Evolutionary conservation across 2,888 invertebrate species (phyloP), one percentile per base, ranked within the genome.

Genomic region (Apamea anceps): DNA sequence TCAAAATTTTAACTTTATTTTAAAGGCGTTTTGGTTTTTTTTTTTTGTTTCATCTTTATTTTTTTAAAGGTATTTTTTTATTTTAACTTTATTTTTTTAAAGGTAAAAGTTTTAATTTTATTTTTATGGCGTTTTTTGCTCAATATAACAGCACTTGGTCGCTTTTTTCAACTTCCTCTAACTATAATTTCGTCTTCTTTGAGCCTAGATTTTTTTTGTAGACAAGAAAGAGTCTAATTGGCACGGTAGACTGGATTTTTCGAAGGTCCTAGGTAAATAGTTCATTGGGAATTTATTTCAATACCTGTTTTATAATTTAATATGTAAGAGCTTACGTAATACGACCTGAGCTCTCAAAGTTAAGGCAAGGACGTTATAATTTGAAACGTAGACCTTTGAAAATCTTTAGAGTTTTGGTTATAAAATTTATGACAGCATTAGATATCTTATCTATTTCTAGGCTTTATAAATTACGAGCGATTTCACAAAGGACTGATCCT

Each of bases 311-410:
- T 25, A 32, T 81, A 57, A 57, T 63, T 25, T 45, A 66, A 42
- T 37, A 60, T 32, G 21, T 1, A 63, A 15, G 28, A 28, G 25
- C 15, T 67, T 37, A 63, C n/a, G 63, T 77, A 82, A 63, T 57
- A n/a, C 25, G 25, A 76, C 70, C 32, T 15, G 13, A 68, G 15
- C 57, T n/a, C 4, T 42, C n/a, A 65, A 48, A 32, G 57, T 63
- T n/a, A 70, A 76, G 32, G 32, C 2, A 37, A 63, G 5, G 45
- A 1, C 62, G 57, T 60, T 57, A 12, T 51, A 42, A 57, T 65
- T 76, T 54, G 25, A 18, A n/a, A 77, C 18, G 45, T 37, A 70
- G 77, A 28, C 48, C 37, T 82, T 80, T 63, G 82, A 82, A 70
- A 63, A 70, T 82, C 68, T 70, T 70, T 76, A 76, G 48, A 82